These are phyloP conservation scores for Tenthredo distinguenda DNA, from an alignment of 2,888 invertebrate genomes.

Conservation along the genomic window DNA sequence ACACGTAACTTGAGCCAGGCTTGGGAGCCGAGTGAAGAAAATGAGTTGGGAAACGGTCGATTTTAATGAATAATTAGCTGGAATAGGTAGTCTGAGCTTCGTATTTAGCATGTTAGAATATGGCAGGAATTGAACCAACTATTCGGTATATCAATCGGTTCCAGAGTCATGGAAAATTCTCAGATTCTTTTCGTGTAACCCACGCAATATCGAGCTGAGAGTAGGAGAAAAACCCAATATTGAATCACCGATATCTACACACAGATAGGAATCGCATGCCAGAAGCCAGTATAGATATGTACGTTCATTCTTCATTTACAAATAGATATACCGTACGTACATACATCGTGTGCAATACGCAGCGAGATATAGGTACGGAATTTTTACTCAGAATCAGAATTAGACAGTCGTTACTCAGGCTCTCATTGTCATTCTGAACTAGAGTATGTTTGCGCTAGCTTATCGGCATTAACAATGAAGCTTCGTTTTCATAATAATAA, in stretches of 20 bases:
- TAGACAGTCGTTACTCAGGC: not conserved
- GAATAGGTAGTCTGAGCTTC: not conserved
- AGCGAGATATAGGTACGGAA: not conserved
- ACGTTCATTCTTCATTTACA: not conserved
- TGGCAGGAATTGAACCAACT: not conserved
- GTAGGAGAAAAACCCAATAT: not conserved
- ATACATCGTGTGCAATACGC: not conserved
- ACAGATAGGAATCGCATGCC: not conserved
- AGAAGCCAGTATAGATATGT: not conserved
- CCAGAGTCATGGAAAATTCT: not conserved
- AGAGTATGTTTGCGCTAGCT: not conserved
- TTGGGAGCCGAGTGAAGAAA: slow-evolving; percentile 4
- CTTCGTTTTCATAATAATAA: slow-evolving; percentile 32
- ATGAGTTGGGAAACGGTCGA: slow-evolving; percentile 3
- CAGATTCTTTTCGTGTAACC: not conserved
- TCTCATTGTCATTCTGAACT: slow-evolving; percentile 12
- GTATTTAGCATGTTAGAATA: not conserved
- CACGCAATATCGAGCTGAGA: not conserved
- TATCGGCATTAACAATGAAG: not conserved
- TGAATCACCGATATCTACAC: not conserved
- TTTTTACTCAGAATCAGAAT: not conserved
- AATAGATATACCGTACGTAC: not conserved
- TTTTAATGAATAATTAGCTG: slow-evolving; percentile 20
- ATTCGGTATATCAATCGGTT: not conserved
- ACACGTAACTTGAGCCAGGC: slow-evolving; percentile 29